Evolutionary conservation across 2,888 invertebrate genomes (phyloP).

Genomic region (Drosophila suboccidentalis): DNA sequence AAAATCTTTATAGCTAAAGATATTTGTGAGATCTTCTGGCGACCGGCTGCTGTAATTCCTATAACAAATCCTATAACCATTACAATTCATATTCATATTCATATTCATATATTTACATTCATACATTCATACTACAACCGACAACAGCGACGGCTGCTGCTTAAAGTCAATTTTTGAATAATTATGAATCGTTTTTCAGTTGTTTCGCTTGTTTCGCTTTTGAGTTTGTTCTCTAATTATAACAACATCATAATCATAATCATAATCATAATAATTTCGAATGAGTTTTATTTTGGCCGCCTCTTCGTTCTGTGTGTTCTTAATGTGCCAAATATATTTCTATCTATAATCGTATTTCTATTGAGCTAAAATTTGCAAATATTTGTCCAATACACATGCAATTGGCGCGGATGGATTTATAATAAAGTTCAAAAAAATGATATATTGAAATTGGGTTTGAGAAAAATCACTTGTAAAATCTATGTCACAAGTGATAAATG

Average conservation of each 20-base stretch:
- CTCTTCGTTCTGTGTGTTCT: constrained; percentile 55
- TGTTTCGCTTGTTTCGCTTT: constrained; percentile 1
- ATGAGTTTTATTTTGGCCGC: constrained; percentile 53
- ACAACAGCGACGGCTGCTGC: constrained; percentile 57
- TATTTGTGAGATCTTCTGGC: constrained; percentile 51
- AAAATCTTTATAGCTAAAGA: constrained; percentile 75
- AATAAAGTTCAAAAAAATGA: constrained; percentile 24
- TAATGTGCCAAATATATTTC: constrained; percentile 77
- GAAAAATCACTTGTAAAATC: no score
- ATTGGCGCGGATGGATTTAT: constrained; percentile 42
- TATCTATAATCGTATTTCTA: constrained; percentile 45
- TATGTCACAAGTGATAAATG: neutral
- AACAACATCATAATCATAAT: constrained; percentile 78
- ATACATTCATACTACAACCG: neutral
- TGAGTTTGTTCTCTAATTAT: constrained; percentile 73
- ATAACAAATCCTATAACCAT: constrained; percentile 11
- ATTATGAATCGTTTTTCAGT: constrained; percentile 79
- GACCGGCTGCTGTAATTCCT: constrained; percentile 10
- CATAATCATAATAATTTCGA: constrained; percentile 71
- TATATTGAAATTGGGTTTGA: constrained; percentile 46
- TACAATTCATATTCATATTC: constrained; percentile 7
- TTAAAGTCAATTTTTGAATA: constrained; percentile 81
- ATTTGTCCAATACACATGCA: constrained; percentile 64
- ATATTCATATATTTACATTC: constrained; percentile 8
- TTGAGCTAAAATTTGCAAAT: constrained; percentile 56